These are phyloP conservation scores for Ageneiosus marmoratus DNA, from an alignment of 2,113 vertebrate species.

Conservation along the genomic window DNA sequence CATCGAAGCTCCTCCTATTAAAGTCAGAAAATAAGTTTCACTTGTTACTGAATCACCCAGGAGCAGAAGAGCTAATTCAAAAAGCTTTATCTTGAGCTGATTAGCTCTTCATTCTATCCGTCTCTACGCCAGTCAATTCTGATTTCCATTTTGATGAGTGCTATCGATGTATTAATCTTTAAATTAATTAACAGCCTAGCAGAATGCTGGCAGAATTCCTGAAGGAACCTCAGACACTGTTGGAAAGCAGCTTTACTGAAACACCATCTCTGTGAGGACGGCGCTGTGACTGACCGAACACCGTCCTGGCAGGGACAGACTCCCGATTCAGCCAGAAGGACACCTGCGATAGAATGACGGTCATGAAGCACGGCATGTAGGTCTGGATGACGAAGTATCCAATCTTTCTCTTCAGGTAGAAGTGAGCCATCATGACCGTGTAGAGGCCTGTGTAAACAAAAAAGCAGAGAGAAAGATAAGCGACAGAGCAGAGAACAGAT, in stretches of 20 bases:
- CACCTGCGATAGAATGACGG: conserved; percentile 94
- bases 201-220: background rate
- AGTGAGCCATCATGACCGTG: conserved; percentile 96
- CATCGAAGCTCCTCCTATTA: background rate
- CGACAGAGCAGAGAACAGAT: conserved; percentile 6
- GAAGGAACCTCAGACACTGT: background rate
- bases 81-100: conserved; percentile 35
- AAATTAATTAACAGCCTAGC: conserved; percentile 27
- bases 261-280: background rate
- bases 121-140: conserved; percentile 37
- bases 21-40: background rate
- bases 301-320: conserved; percentile 93
- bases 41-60: background rate
- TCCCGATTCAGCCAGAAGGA: conserved; percentile 98
- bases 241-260: background rate
- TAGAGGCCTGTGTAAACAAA: conserved; percentile 83
- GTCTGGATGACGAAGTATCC: conserved; percentile 98
- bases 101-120: conserved; percentile 46
- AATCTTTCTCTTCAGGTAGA: conserved; percentile 96
- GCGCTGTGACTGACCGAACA: conserved; percentile 83
- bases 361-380: conserved; percentile 98
- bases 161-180: conserved; percentile 44
- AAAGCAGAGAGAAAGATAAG: conserved; percentile 27
- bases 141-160: conserved; percentile 53
- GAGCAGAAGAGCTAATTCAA: conserved; percentile 24